Base-by-base conservation (phyloP, 2,888 invertebrate species). In the Trichopria drosophilae region DNA sequence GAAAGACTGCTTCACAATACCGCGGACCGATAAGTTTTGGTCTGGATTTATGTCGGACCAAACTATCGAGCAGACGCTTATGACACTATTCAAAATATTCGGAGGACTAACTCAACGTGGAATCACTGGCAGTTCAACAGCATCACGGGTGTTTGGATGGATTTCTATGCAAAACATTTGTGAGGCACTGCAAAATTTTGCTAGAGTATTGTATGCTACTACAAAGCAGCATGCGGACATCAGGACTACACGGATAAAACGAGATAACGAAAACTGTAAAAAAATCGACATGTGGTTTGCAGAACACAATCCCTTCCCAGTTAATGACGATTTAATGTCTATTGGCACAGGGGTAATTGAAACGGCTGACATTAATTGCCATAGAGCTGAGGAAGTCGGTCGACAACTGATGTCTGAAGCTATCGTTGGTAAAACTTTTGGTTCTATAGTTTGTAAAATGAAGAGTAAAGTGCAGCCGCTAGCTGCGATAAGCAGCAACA, bases 1-100 rank as follows among this genome's bases (percentile, higher is more conserved):
- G 9, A 13, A 22, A 4, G 40, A 63, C 22, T 63, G 62, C 22
- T 68, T 68, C 44, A 65, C 67, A 19, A 59, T 66, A 23, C 45
- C 57, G 41, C 51, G 65, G 20, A 46, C 61, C 6, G 48, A 64
- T 13, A 64, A 65, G 52, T 61, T 54, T 53, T 62, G 60, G 53
- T 57, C 55, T 10, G 62, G 65, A 6, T 58, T 54, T 39, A 58
- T 43, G 59, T 46, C 62, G 3, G 67, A 69, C 53, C 61, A 63
- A 60, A 64, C 58, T 4, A 72, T 71, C 41, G 69, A 73, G 45
- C 67, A 69, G 50, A 50, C 42, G 1, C 43, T 71, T 6, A 71
- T 68, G 66, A 39, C 15, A 15, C 23, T 22, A 9, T 20, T 39
- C 4, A 3, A 23, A 23, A 22, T 19, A 5, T 15, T 6, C 15